Base-by-base conservation (phyloP, 92 coral and sea anemone genomes). In the Parazoanthus swiftii region DNA sequence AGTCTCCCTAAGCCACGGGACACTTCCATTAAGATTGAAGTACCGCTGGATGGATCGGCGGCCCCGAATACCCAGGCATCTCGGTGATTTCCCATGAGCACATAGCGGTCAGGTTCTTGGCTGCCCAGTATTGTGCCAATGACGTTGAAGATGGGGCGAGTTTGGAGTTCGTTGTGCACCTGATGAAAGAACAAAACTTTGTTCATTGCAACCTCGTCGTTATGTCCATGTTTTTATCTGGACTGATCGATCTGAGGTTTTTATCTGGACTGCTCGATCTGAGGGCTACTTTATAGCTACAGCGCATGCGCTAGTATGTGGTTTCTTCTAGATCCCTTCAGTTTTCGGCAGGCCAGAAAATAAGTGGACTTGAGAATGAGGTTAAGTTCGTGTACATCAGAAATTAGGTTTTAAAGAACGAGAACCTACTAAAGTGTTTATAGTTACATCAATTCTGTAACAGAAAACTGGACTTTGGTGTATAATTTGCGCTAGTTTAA, bases 41-140 rank as follows among this genome's bases (percentile, higher is more conserved):
- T 95, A 76, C 98, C 99, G 86, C 98, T 95, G 88, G 91, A 88
- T 51, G 98, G 92, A 89, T 97, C 99, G 23, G 97, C 96, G 83
- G 98, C 98, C 2, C 99, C 99, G 58, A 91, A 94, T 56, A 91
- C 98, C 99, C 99, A 97, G 4, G 99, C 98, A 76, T 97, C 99
- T 65, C 99, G 93, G 86, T 97, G 99, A 70, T 96, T 92, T 79
- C 99, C 99, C 91, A 97, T 81, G 83, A 97, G 92, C 78, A 97
- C 98, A 87, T 95, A 93, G 79, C 99, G 99, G 89, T 97, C 99
- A 82, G 99, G 98, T 76, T 97, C 99, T 39, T 90, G 92, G 5
- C 80, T 85, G 79, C 99, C 99, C 66, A 58, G 87, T 66, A 97
- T 94, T 16, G 98, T 93, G 25, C 98, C 99, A 67, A 97, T 95